Base-by-base conservation (phyloP, 1,140 invertebrate species). In the Caenorhabditis latens region DNA sequence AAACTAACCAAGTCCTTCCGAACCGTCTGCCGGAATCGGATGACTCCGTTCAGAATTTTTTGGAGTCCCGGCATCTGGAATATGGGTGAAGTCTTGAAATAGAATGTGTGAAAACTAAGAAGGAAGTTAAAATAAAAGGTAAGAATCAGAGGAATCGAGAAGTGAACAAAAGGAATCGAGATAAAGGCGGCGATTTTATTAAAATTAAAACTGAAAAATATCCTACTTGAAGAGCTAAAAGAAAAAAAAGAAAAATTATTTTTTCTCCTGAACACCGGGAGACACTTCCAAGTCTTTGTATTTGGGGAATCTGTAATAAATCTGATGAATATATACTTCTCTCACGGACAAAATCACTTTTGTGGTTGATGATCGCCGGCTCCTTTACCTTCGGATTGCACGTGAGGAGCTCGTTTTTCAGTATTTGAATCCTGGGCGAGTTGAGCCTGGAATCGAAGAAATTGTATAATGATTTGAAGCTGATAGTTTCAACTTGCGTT, bases 1-100 rank as follows among this genome's bases (percentile, higher is more conserved):
- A 24, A 63, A 83, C 83, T 24, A 5, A 87, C 91, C 61, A 92
- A 71, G 83, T 91, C 90, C 42, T 87, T 87, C 4, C 90, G 87
- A 19, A 91, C 90, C 11, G 91, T 92, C 65, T 90, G 88, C 16
- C 91, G 89, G 71, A 90, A 92, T 13, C 83, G 71, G n/a, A 92
- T 86, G 32, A 92, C 89, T 43, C 91, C 91, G 32, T 92, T 82
- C 11, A 92, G 87, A 42, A 92, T 84, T 40, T 90, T 91, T 43
- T 90, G 88, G 7, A 92, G 85, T 21, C 91, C 90, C 19, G 90
- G 87, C 90, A 90, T 90, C 43, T 84, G 50, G 19, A 85, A 63
- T 32, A 32, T 32, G 32, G 19, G 11, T 63, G 7, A 67, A n/a
- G 13, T 7, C 55, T 46, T 67, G 4, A 24, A 85, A 85, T 42